These are phyloP conservation scores for Parascotia fuliginaria DNA, from an alignment of 2,888 invertebrate species.

Conservation along the genomic window DNA sequence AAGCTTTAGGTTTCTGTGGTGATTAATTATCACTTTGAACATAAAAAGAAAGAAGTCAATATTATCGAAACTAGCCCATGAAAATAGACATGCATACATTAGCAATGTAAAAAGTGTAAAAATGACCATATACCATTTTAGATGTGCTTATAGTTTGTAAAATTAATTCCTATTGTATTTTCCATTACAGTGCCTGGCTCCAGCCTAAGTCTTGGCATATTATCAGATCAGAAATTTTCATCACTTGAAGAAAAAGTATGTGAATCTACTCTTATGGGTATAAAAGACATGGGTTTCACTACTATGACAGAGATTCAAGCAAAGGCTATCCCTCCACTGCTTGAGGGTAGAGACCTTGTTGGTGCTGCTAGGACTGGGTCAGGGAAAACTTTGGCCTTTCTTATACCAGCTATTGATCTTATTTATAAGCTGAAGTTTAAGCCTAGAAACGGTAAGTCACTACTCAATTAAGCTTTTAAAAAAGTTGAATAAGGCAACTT, in stretches of 20 bases:
- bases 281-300: constrained; percentile 96
- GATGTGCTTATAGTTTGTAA: too few relatives aligned
- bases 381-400: constrained; percentile 98
- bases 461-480: too few relatives aligned
- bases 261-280: constrained; percentile 93
- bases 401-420: constrained; percentile 97
- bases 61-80: too few relatives aligned
- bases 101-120: too few relatives aligned
- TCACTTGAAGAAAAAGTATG: constrained; percentile 89
- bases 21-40: too few relatives aligned
- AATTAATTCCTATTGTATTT: too few relatives aligned
- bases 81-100: too few relatives aligned
- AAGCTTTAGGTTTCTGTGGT: too few relatives aligned
- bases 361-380: constrained; percentile 98
- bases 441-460: constrained; percentile 94
- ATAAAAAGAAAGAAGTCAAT: too few relatives aligned
- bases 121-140: too few relatives aligned
- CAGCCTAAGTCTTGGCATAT: constrained; percentile 85
- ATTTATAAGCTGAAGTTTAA: constrained; percentile 96
- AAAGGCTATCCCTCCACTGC: constrained; percentile 93
- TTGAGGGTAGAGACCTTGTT: constrained; percentile 97
- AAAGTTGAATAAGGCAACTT: too few relatives aligned
- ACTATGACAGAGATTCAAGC: constrained; percentile 98
- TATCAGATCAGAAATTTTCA: constrained; percentile 86
- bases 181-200: constrained; percentile 87